Conservation (phyloP, 2,113 vertebrate species). For the Chascanopsetta lugubris region DNA sequence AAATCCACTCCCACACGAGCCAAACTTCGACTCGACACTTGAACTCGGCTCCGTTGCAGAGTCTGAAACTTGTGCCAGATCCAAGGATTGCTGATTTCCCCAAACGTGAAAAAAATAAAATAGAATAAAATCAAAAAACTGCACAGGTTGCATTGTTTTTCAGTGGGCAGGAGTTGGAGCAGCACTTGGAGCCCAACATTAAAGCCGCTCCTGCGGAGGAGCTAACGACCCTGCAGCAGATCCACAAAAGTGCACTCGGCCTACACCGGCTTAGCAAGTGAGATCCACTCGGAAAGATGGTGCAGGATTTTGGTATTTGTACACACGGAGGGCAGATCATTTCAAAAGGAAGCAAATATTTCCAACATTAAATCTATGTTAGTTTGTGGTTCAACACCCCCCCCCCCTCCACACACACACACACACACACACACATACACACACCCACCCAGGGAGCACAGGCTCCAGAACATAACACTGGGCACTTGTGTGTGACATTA, state of each 20-base stretch:
- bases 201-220: slow-evolving; percentile 11
- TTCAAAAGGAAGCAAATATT: too few species aligned
- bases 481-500: slow-evolving; percentile 32
- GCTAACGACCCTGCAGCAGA: slow-evolving; percentile 25
- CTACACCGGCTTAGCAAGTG: slow-evolving; percentile 1
- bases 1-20: slow-evolving; percentile 34
- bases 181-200: slow-evolving; percentile 14
- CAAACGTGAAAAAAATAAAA: too few species aligned
- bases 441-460: slow-evolving; percentile 8
- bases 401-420: too few species aligned
- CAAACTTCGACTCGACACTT: slow-evolving; percentile 14
- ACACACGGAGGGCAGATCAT: slow-evolving; percentile 4
- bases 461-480: slow-evolving; percentile 5
- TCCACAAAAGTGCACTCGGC: slow-evolving; percentile 20
- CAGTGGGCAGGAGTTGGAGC: slow-evolving; percentile 52
- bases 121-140: slow-evolving; percentile 53
- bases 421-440: too few species aligned
- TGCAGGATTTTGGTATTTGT: background rate
- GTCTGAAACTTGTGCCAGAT: slow-evolving; percentile 24
- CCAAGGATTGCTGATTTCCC: slow-evolving; percentile 42
- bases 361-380: too few species aligned
- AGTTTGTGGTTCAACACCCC: too few species aligned
- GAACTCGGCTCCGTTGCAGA: slow-evolving; percentile 2
- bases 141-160: slow-evolving; percentile 54
- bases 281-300: background rate